A percentile compares a stretch with the other conserved stretches of the same genome.
Evolutionary conservation across 2,113 vertebrate genomes (phyloP).

Genomic region (Phylloscopus trochiloides): DNA sequence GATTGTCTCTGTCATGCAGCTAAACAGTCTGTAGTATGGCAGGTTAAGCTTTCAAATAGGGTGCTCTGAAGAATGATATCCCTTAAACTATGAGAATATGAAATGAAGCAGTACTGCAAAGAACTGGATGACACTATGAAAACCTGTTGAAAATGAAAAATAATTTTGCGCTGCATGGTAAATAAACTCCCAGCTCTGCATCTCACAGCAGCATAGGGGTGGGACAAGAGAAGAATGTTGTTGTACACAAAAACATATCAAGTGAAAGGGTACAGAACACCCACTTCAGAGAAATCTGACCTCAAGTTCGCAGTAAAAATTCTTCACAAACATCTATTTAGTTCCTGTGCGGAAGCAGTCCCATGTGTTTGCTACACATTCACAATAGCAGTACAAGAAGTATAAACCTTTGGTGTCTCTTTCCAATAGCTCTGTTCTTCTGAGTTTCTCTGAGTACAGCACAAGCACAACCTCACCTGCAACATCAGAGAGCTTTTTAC

Average conservation of each 20-base stretch:
- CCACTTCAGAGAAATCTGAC: conserved; percentile 32
- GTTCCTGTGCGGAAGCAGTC: background rate
- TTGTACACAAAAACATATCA: conserved; percentile 32
- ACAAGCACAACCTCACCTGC: background rate
- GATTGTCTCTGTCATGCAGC: background rate
- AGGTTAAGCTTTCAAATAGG: background rate
- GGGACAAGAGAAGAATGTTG: conserved; percentile 36
- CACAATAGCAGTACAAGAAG: background rate
- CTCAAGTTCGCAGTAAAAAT: conserved; percentile 33
- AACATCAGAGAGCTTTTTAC: background rate
- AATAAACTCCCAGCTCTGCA: background rate
- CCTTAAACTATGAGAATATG: background rate
- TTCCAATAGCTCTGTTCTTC: background rate
- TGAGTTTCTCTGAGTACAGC: background rate
- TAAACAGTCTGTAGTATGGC: background rate
- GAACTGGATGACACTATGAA: background rate
- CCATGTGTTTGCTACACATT: background rate
- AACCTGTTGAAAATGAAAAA: background rate
- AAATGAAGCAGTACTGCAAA: background rate
- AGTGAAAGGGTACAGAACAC: conserved; percentile 4
- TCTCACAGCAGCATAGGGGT: conserved; percentile 31
- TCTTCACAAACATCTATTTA: conserved; percentile 1
- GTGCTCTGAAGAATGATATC: background rate
- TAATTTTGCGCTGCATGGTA: background rate
- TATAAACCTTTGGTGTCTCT: background rate